These are phyloP conservation scores for Actenoides hombroni DNA, from an alignment of 2,113 vertebrate species.

Conservation along the genomic window DNA sequence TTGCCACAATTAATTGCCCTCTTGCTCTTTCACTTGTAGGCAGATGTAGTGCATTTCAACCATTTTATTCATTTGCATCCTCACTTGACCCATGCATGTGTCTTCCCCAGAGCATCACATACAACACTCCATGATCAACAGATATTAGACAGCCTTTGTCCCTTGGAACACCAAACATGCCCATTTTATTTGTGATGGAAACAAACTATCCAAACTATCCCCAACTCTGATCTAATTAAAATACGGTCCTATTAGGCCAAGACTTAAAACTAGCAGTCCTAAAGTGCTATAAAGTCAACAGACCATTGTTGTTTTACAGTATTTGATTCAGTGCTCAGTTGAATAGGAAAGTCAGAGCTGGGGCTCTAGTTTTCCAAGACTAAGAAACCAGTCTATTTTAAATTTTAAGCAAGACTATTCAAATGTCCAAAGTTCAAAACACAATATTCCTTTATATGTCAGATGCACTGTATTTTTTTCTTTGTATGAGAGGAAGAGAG, in stretches of 20 bases:
- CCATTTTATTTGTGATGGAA: background rate
- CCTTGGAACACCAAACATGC: rapidly evolving
- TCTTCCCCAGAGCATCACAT: background rate
- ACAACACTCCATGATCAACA: background rate
- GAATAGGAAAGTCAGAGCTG: background rate
- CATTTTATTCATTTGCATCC: background rate
- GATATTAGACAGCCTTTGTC: background rate
- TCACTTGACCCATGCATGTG: background rate
- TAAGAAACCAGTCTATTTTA: background rate
- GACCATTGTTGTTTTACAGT: background rate
- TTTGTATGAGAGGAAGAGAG: background rate
- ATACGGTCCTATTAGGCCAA: background rate
- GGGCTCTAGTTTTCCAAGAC: background rate
- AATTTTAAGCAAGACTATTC: background rate
- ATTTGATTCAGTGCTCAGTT: background rate
- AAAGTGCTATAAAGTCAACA: background rate
- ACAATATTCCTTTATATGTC: background rate
- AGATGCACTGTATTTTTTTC: background rate
- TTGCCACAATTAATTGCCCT: background rate
- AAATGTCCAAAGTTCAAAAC: background rate
- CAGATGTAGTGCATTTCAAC: background rate
- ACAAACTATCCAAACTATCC: background rate
- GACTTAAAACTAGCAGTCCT: background rate
- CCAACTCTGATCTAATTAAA: background rate
- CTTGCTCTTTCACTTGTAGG: background rate